Evolutionary conservation across 2,797 vertebrate genomes (phyloP).

Genomic region (Apogon talboti): DNA sequence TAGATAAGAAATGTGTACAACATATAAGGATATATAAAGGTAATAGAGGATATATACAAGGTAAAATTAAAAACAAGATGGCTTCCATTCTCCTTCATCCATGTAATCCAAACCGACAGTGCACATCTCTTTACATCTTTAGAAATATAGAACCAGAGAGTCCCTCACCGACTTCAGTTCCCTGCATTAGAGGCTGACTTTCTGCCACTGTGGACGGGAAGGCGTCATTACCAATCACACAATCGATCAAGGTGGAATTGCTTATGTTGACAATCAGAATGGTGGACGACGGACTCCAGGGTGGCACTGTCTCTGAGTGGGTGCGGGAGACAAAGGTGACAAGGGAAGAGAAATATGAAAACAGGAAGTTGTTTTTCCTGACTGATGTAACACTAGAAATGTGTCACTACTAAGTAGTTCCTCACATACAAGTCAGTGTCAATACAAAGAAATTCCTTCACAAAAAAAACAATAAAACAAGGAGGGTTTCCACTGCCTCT

Average conservation of each 20-base stretch:
- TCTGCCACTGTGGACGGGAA: slow-evolving; percentile 38
- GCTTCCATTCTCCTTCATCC: too few relatives aligned
- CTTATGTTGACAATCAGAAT: slow-evolving; percentile 81
- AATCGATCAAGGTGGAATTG: slow-evolving; percentile 80
- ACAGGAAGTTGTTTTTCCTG: slow-evolving; percentile 56
- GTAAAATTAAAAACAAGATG: too few relatives aligned
- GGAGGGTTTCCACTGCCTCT: too few relatives aligned
- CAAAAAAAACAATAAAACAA: too few relatives aligned
- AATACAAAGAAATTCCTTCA: too few relatives aligned
- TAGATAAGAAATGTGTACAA: too few relatives aligned
- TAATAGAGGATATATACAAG: too few relatives aligned
- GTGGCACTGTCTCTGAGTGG: slow-evolving; percentile 11
- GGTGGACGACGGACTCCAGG: slow-evolving; percentile 40
- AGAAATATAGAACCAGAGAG: neutral
- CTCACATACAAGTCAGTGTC: neutral
- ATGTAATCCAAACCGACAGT: neutral
- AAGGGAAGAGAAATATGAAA: slow-evolving; percentile 47
- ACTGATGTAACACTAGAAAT: slow-evolving; percentile 26
- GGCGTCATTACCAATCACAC: slow-evolving; percentile 73
- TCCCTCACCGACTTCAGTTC: slow-evolving; percentile 31
- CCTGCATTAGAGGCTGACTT: slow-evolving; percentile 51
- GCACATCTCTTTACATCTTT: neutral
- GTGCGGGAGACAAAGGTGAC: slow-evolving; percentile 13
- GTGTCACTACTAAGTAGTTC: slow-evolving; percentile 5
- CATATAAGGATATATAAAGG: too few relatives aligned